Evolutionary conservation across 1,140 invertebrate genomes (phyloP), one percentile per base, ranked within the genome.

Genomic region (Harpegnathos saltator): DNA sequence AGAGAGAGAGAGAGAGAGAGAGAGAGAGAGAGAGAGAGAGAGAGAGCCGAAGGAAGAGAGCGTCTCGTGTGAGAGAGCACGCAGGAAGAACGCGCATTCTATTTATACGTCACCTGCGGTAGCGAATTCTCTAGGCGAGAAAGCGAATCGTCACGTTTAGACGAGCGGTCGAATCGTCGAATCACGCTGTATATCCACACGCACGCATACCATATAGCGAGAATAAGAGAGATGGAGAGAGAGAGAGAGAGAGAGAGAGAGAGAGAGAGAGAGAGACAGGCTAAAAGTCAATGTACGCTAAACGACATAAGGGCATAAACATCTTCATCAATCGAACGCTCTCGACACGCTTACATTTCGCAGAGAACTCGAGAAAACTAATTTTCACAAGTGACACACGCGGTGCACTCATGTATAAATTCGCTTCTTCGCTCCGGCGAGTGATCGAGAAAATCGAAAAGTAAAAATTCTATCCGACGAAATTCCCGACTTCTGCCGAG

Each of bases 101-200:
- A 88, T 88, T 88, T 88, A 88, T 88, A 86, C 58, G 26, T 29
- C 24, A 19, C 52, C 19, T 68, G 38, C 52, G 22, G 63, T 63
- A 44, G 63, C 62, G 58, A 33, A 88, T 87, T 87, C 84, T 75
- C 29, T 48, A 73, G 69, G 24, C 82, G 85, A 81, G 85, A 87
- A 88, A 88, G 86, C 85, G 85, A 84, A 71, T 77, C 74, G 81
- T 66, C 14, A 75, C 29, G 61, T 68, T 68, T 68, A 56, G 48
- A 17, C 48, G 48, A 66, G 15, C 29, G 19, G 15, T 29, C 72
- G 24, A 74, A 74, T 62, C 26, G 72, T 17, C 38, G 38, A 44
- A 44, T 44, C 9, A 9, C 38, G 7, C 9, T 44, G 38, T 44
- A 44, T 7, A 33, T 7, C 1, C 38, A 44, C 38, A 44, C 38